Base-by-base conservation (phyloP, 2,888 invertebrate species). In the Isotomurus palustris region DNA sequence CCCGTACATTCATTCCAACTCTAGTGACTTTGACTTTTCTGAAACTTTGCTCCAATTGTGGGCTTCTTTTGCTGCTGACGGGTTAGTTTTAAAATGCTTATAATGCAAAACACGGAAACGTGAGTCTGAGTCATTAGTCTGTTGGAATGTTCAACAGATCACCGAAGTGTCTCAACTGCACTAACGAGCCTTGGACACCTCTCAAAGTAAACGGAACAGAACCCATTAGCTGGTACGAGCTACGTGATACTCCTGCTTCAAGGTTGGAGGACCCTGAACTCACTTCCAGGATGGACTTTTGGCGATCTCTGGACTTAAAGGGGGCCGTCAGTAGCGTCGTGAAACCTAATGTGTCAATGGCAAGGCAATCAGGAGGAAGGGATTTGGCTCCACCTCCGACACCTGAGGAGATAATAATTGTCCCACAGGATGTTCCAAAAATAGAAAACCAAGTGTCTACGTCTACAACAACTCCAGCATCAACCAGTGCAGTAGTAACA, bases 21-120 rank as follows among this genome's bases (percentile, higher is more conserved):
- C 29, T 43, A 40, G 21, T 3, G 61, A 56, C 10, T 58, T 56
- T 27, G 22, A 52, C 19, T 53, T 64, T 28, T 61, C 61, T 25
- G 21, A 52, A 3, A 28, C 47, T 10, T 35, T 64, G 2, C 44
- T 64, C 48, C 56, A 58, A 28, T 25, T 60, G 35, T 52, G 58
- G 35, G 29, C 61, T 25, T 56, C 58, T 24, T 64, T 64, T 45
- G 50, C 51, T 36, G 60, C 58, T 52, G 59, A 27, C 47, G 64
- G 64, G 60, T 63, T 51, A 49, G 28, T 32, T 32, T 32, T 32
- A 32, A 32, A n/a, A n/a, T n/a, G n/a, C n/a, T n/a, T n/a, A n/a
- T n/a, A n/a, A n/a, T n/a, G n/a, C n/a, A n/a, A n/a, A n/a, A n/a
- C n/a, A n/a, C n/a, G n/a, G n/a, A n/a, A n/a, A n/a, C n/a, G n/a